Base-by-base conservation (phyloP, 2,113 vertebrate species). In the Scophthalmus maximus region DNA sequence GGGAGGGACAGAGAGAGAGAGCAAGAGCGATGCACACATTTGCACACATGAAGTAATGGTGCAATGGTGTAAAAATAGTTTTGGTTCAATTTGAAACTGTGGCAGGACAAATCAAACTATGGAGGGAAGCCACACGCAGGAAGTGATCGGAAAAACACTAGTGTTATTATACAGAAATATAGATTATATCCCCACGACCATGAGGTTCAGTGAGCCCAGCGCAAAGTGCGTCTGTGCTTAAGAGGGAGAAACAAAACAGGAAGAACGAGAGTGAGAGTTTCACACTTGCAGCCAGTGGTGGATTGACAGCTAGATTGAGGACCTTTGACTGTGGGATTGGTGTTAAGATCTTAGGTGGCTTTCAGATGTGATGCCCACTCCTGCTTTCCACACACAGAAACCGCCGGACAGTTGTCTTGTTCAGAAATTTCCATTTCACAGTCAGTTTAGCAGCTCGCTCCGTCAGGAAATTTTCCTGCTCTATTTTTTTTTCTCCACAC, bases 371-470 rank as follows among this genome's bases (percentile, higher is more conserved):
- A 58, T 81, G 73, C 68, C 65, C 81, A 84, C 64, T 81, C 42
- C 59, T 47, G 67, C 60, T 47, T 58, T 60, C 36, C 18, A 8
- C 42, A 51, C 56, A 70, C 47, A 58, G 22, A 62, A 67, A 60
- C 47, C 1, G 17, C 51, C 11, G 73, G 73, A 78, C 52, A 14
- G 61, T 44, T 51, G 10, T 66, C n/a, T 62, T 46, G 50, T 59
- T 79, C 82, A 50, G 51, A 86, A 81, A 72, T 59, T 34, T 57
- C 68, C 62, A 89, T 92, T 89, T 90, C 82, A 88, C 81, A 88
- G 84, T 83, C 80, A 85, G 81, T 89, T 88, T 82, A 87, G 87
- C 82, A 81, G 51, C 38, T 62, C 52, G 59, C 63, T 86, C 61
- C 57, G 51, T n/a, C 32, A 79, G 81, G 75, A 85, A 70, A 82